These are phyloP conservation scores for Myotis planiceps DNA, from an alignment of 2,797 vertebrate species.

Conservation along the genomic window DNA sequence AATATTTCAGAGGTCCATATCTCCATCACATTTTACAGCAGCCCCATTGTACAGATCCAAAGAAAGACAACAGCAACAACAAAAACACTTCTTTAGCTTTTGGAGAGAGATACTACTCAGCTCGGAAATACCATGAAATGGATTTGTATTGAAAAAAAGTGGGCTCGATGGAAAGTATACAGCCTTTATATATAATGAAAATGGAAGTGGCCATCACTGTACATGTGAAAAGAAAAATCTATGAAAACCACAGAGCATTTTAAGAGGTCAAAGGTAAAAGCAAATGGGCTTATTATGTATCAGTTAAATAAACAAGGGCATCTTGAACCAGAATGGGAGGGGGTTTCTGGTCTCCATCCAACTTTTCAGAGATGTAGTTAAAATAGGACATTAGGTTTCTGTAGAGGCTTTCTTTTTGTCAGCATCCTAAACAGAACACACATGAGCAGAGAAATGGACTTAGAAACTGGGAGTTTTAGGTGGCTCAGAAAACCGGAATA, in stretches of 20 bases:
- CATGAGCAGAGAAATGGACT: background rate
- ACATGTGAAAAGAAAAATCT: conserved; percentile 70
- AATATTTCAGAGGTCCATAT: background rate
- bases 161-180: background rate
- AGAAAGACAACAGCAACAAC: background rate
- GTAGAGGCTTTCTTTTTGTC: background rate
- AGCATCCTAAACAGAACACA: background rate
- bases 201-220: conserved; percentile 44
- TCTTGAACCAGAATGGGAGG: conserved; percentile 14
- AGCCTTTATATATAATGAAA: conserved; percentile 42
- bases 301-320: conserved; percentile 64
- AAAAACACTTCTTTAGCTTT: background rate
- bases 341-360: conserved; percentile 14
- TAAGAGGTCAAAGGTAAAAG: conserved; percentile 69
- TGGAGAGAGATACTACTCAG: background rate
- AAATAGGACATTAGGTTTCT: background rate
- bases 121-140: background rate
- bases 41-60: background rate
- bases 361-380: conserved; percentile 3
- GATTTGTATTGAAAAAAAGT: background rate
- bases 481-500: background rate
- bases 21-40: background rate
- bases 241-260: conserved; percentile 64
- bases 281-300: conserved; percentile 63
- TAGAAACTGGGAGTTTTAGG: background rate